Base-by-base conservation (phyloP, 2,113 vertebrate genomes). In the Dipodomys stephensi region DNA sequence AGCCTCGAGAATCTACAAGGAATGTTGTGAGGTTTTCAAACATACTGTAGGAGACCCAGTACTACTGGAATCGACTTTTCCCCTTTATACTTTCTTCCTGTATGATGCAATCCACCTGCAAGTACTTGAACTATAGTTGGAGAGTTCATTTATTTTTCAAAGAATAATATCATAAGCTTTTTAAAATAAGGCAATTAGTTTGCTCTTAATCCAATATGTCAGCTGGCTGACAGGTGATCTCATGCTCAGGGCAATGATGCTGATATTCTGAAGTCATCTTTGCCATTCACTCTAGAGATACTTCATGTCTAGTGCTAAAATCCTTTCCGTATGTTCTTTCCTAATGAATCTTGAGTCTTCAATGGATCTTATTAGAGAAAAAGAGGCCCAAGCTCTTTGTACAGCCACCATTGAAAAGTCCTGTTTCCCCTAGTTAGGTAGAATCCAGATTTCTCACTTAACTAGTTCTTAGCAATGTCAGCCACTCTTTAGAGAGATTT, bases 111-210 rank as follows among this genome's bases (percentile, higher is more conserved):
- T 62, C 76, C 49, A 82, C 64, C 79, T 82, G 83, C 72, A 49
- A 67, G 88, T 22, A 78, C 35, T 69, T 82, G 35, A 94, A 77
- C 20, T 71, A 4, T n/a, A 64, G 35, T 68, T 71, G 35, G 11
- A 83, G 39, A 88, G 44, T 46, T 88, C 64, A 39, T 67, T 92
- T 86, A 46, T 86, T 95, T 57, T 85, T 77, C 79, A 81, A 90
- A 96, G 22, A 90, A 82, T 79, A 87, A 81, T 64, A 76, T 94
- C 69, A 85, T 27, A 88, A 84, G 65, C 79, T 90, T 83, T 44
- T 23, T 11, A 88, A 91, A 90, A 15, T 16, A 35, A 90, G 27
- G 46, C 57, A 90, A 83, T 84, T 76, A 72, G 16, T 90, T 93
- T 78, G 68, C n/a, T 64, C 65, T 86, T 22, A 68, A 86, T 62